Conservation (phyloP, 2,797 vertebrate genomes). For the Squalus acanthias region DNA sequence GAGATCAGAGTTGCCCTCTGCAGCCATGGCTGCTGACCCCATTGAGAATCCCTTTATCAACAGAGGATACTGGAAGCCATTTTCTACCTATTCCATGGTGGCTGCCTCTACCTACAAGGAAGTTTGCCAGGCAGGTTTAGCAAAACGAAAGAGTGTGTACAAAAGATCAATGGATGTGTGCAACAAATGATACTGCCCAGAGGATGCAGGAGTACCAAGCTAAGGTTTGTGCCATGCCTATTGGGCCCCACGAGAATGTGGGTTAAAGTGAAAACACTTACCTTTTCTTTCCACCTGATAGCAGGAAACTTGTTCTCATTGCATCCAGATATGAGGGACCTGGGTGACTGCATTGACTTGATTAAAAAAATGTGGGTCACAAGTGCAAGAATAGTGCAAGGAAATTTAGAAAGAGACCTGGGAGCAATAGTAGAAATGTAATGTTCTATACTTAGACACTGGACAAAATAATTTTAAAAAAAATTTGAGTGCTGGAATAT, state of each 20-base stretch:
- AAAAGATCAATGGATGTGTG: background rate
- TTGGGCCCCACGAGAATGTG: background rate
- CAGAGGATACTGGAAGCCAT: background rate
- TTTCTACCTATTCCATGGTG: background rate
- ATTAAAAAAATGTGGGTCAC: background rate
- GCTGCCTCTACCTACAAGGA: background rate
- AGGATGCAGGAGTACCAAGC: background rate
- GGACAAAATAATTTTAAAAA: background rate
- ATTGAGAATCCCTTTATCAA: background rate
- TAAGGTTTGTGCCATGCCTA: background rate
- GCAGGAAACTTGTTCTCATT: background rate
- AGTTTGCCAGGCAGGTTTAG: background rate
- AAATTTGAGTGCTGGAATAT: background rate
- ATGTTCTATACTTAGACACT: background rate
- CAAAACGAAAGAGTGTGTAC: background rate
- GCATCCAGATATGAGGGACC: background rate
- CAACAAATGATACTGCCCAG: background rate
- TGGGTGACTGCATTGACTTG: background rate
- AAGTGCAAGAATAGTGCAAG: background rate
- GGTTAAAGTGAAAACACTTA: background rate
- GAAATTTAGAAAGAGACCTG: background rate
- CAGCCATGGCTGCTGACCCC: background rate
- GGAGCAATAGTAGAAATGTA: background rate
- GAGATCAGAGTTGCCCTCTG: background rate
- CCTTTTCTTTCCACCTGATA: too few species aligned